Percentiles rank a stretch among this genome's conserved stretches.
Evolutionary conservation across 37 sponge, comb jelly and placozoan species (phyloP).

Genomic region (Amphimedon queenslandica): DNA sequence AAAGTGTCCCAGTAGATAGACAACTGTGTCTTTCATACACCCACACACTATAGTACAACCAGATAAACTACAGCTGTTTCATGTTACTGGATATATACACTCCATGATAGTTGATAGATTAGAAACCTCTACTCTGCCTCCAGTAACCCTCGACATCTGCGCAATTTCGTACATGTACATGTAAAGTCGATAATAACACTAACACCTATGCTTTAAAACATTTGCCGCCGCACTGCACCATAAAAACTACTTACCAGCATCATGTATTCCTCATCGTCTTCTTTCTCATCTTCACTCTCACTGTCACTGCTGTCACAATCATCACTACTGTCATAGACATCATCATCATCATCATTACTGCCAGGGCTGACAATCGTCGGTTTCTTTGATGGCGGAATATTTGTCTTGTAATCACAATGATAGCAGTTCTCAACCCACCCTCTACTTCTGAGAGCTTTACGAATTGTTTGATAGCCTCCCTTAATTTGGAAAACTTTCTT

Average conservation of each 20-base stretch:
- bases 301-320: constrained; percentile 7
- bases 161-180: too few relatives aligned
- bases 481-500: constrained; percentile 76
- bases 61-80: too few relatives aligned
- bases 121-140: too few relatives aligned
- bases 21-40: too few relatives aligned
- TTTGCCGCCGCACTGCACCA: too few relatives aligned
- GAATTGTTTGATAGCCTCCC: constrained; percentile 74
- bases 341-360: not conserved
- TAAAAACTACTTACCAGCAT: constrained; percentile 10
- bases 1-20: too few relatives aligned
- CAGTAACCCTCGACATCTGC: too few relatives aligned
- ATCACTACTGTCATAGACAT: not conserved
- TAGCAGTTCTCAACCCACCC: constrained; percentile 93
- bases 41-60: too few relatives aligned
- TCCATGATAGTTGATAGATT: too few relatives aligned
- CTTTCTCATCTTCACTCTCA: constrained; percentile 19
- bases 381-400: not conserved
- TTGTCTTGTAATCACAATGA: not conserved
- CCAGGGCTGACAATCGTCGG: not conserved
- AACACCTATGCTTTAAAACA: too few relatives aligned
- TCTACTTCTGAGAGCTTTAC: constrained; percentile 57
- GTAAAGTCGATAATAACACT: too few relatives aligned
- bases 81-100: too few relatives aligned
- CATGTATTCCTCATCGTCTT: constrained; percentile 12